A percentile compares a stretch with the other conserved stretches of the same genome.
phyloP scores from a whole-genome alignment of 2,797 vertebrate species.

The Thripadectes ignobilis region DNA sequence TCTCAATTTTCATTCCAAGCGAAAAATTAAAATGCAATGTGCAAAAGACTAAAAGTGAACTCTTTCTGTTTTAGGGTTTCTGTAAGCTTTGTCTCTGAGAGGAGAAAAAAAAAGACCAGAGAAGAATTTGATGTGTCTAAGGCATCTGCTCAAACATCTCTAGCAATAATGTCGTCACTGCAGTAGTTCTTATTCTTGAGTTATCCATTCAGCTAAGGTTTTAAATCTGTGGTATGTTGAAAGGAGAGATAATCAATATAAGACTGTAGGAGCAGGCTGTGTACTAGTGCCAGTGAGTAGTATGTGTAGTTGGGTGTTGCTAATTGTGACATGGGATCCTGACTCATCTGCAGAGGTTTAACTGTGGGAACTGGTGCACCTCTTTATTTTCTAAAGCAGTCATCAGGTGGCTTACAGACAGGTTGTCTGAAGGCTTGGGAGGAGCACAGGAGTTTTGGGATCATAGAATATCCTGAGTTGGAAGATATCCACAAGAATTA shows the following conservation, averaged over 20 bases:
- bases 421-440: not conserved
- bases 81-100: not conserved
- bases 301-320: not conserved
- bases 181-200: not conserved
- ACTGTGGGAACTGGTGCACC: not conserved
- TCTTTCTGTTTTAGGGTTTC: not conserved
- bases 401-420: not conserved
- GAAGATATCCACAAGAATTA: not conserved
- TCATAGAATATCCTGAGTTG: not conserved
- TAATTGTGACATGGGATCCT: not conserved
- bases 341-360: not conserved
- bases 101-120: too few relatives aligned
- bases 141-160: not conserved
- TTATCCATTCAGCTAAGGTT: not conserved
- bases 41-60: not conserved
- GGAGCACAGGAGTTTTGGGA: not conserved
- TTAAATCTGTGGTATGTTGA: not conserved
- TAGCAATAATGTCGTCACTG: not conserved
- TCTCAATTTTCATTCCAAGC: conserved; percentile 50
- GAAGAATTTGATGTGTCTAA: not conserved
- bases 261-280: not conserved
- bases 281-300: not conserved
- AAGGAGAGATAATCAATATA: not conserved
- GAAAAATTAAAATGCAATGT: not conserved
- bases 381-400: not conserved